These are phyloP conservation scores for Muscicapa striata DNA, from an alignment of 2,797 vertebrate genomes.

Conservation along the genomic window DNA sequence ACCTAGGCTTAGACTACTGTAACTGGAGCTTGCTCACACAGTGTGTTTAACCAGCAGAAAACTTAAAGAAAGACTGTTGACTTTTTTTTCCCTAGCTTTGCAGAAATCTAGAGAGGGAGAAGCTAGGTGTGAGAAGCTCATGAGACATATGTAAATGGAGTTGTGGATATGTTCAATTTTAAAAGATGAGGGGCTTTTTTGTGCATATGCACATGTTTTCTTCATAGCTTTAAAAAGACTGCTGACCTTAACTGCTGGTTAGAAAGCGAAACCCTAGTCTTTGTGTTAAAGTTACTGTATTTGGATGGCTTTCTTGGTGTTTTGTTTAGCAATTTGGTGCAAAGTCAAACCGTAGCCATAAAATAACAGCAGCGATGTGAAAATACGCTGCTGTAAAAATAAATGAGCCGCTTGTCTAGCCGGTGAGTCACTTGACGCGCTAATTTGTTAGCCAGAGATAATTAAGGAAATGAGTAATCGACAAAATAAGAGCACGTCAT, in stretches of 20 bases:
- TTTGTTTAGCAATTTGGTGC: not conserved
- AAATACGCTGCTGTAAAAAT: not conserved
- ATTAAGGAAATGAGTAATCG: not conserved
- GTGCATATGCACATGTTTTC: accelerated
- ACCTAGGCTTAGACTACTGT: not conserved
- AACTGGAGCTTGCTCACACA: not conserved
- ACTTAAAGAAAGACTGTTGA: not conserved
- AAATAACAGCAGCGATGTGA: not conserved
- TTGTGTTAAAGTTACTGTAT: accelerated
- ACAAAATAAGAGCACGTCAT: not conserved
- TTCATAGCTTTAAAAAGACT: not conserved
- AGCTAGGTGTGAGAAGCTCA: not conserved
- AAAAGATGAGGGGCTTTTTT: accelerated
- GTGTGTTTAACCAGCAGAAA: not conserved
- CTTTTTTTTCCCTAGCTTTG: not conserved
- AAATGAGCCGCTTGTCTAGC: not conserved
- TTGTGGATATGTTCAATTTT: accelerated
- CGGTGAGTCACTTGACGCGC: not conserved
- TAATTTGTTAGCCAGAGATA: not conserved
- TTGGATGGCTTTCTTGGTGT: not conserved
- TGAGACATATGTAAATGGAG: not conserved
- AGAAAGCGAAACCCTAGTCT: not conserved
- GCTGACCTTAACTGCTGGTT: not conserved
- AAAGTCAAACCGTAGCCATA: not conserved
- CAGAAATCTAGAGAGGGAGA: not conserved